Base-by-base conservation (phyloP, 2,888 invertebrate species). In the Drosophila cognata region DNA sequence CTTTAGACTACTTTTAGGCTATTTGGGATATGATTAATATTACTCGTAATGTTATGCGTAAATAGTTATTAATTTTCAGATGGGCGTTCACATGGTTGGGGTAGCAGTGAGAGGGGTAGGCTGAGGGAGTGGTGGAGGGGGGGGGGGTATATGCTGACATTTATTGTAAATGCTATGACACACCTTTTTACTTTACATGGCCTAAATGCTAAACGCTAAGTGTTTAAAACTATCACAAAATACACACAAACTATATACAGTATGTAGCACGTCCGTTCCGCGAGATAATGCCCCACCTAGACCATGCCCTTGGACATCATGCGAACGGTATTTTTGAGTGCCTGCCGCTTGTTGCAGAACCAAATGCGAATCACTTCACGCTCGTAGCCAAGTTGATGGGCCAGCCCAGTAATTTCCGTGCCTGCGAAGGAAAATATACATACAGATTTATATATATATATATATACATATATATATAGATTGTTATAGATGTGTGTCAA, bases 331-430 rank as follows among this genome's bases (percentile, higher is more conserved):
- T 99, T 99, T 94, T 99, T 99, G 82, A 99, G 94, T 2, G 99
- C 98, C 94, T 99, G 99, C 65, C 99, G 95, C 94, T 99, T 99
- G 94, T 99, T 99, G 94, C 99, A 99, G 94, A 99, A 99, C 99
- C 99, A 99, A 94, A 99, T 99, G 93, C 99, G 95, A 91, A 99
- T 99, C 61, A 99, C 99, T 94, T 99, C 99, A 63, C 99, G 95
- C 92, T 99, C 99, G 94, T 99, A 99, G 82, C 99, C 99, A 68
- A 99, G 94, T 93, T 98, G 98, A 92, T 98, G 98, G 18, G 99
- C 98, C 82, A 99, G 94, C 48, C 97, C 97, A 25, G 99, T 99
- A 92, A 99, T 99, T 95, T 99, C 99, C 73, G 98, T 98, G 81
- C 99, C 99, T 99, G 94, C 51, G 5, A 2, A 0, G 1, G 0